phyloP scores from a whole-genome alignment of 2,888 invertebrate species.

The Xestoiulus laeticollis region DNA sequence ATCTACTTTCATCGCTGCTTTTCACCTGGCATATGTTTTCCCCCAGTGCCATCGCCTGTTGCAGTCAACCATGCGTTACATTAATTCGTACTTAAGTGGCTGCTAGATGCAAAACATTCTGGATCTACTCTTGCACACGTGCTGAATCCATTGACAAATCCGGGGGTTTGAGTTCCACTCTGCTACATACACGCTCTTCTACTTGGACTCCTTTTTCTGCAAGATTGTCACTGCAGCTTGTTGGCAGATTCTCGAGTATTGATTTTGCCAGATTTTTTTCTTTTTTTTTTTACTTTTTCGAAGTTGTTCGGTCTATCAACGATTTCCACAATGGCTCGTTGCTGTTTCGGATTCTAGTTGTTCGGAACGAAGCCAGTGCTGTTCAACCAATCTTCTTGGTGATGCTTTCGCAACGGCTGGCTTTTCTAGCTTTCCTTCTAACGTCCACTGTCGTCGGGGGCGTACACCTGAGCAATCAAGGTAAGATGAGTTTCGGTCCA shows the following conservation, averaged over 20 bases:
- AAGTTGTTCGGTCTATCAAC: conserved; percentile 9
- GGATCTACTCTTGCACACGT: not conserved
- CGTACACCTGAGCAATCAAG: not conserved
- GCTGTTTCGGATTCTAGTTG: not conserved
- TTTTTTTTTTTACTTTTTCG: not conserved
- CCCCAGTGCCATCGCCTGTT: not conserved
- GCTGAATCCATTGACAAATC: not conserved
- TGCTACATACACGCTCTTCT: not conserved
- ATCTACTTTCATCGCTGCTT: not conserved
- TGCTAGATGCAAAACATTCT: not conserved
- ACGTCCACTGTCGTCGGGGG: not conserved
- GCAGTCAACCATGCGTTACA: not conserved
- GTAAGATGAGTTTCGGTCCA: not conserved
- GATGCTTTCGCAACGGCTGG: conserved; percentile 3
- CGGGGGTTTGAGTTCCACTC: not conserved
- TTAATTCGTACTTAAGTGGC: too few relatives aligned
- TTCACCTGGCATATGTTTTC: not conserved
- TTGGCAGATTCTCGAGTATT: not conserved
- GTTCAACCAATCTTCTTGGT: not conserved
- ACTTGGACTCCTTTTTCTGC: not conserved
- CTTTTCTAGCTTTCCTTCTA: conserved; percentile 8
- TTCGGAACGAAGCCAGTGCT: not conserved
- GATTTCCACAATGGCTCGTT: not conserved
- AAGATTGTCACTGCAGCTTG: not conserved
- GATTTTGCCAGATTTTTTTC: not conserved